A percentile compares a stretch with the other conserved stretches of the same genome.
Conservation (phyloP, 2,888 invertebrate species). For the Netelia fuscicornis region DNA sequence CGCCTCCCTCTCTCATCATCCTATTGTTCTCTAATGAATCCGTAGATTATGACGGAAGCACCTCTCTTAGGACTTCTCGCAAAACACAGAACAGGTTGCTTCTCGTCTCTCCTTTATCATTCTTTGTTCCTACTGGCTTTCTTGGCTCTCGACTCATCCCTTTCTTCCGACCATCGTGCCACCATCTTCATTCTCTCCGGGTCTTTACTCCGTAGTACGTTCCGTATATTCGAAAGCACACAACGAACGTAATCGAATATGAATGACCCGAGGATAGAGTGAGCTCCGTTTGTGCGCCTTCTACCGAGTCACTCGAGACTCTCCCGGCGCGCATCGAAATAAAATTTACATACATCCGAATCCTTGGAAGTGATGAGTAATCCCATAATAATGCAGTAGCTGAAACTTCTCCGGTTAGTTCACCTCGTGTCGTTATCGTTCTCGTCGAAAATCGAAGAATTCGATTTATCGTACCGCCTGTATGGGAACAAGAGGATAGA, state of each 20-base stretch:
- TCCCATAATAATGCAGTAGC: slow-evolving; percentile 47
- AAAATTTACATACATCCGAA: slow-evolving; percentile 51
- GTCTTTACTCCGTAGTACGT: slow-evolving; percentile 28
- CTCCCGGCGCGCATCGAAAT: slow-evolving; percentile 40
- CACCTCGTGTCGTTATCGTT: slow-evolving; percentile 26
- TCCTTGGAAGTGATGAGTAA: slow-evolving; percentile 31
- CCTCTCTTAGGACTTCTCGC: slow-evolving; percentile 70
- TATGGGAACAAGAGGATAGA: slow-evolving; percentile 20
- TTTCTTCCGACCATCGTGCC: slow-evolving; percentile 3
- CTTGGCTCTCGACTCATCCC: slow-evolving; percentile 51
- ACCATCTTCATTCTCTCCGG: slow-evolving; percentile 40
- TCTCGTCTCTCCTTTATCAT: slow-evolving; percentile 65
- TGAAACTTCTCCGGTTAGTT: slow-evolving; percentile 37
- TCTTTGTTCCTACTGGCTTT: slow-evolving; percentile 36
- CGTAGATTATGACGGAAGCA: slow-evolving; percentile 83
- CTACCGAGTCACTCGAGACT: slow-evolving; percentile 57
- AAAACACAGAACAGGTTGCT: slow-evolving; percentile 79
- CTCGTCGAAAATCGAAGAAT: slow-evolving; percentile 32
- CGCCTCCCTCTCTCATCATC: slow-evolving; percentile 78
- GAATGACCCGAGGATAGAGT: slow-evolving; percentile 60
- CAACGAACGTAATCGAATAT: slow-evolving; percentile 66
- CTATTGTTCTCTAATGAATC: slow-evolving; percentile 84
- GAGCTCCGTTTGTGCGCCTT: slow-evolving; percentile 36
- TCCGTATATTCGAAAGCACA: neutral
- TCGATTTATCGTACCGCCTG: slow-evolving; percentile 51